Conservation (phyloP, 2,797 vertebrate species). For the Monodelphis domestica region DNA sequence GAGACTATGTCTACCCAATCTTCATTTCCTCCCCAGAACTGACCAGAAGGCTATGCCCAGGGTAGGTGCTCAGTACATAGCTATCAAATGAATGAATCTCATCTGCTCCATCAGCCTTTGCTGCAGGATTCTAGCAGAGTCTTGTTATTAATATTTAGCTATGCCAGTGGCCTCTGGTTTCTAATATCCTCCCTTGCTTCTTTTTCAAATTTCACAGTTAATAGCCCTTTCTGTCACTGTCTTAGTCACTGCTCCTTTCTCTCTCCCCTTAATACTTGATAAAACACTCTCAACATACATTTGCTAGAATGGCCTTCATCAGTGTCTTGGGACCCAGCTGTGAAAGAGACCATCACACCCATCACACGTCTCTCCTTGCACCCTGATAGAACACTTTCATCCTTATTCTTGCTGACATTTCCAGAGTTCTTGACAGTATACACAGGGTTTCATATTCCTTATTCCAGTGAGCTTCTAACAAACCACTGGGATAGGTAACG, state of each 20-base stretch:
- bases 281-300: neutral
- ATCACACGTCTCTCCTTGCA: neutral
- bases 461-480: neutral
- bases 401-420: neutral
- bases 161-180: neutral
- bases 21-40: neutral
- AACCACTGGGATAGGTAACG: neutral
- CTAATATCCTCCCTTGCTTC: neutral
- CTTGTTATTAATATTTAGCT: neutral
- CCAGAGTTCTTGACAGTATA: neutral
- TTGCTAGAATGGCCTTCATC: neutral
- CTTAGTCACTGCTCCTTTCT: neutral
- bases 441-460: neutral
- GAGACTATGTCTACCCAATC: neutral
- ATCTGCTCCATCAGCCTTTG: neutral
- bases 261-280: neutral
- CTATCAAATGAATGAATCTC: neutral
- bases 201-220: neutral
- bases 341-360: neutral
- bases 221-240: neutral
- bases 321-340: neutral
- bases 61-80: neutral
- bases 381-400: neutral
- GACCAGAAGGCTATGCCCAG: neutral
- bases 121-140: neutral